Conservation (phyloP, 2,113 vertebrate species). For the Pedetes capensis region DNA sequence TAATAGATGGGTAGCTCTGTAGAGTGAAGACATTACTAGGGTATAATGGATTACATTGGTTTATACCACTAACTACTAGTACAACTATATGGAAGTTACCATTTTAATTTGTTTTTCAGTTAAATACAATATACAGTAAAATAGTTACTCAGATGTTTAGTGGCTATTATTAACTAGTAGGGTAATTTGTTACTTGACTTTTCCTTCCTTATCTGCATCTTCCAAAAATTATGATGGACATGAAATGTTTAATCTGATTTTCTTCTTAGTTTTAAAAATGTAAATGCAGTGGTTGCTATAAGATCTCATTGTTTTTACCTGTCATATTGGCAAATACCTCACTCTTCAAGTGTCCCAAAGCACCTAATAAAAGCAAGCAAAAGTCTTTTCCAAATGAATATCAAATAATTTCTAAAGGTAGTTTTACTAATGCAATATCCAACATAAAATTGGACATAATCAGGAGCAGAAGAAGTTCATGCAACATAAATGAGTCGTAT, state of each 20-base stretch:
- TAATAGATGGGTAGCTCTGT: background rate
- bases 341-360: background rate
- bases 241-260: background rate
- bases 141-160: background rate
- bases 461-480: background rate
- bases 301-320: background rate
- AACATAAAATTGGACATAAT: background rate
- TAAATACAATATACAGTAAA: background rate
- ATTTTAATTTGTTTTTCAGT: background rate
- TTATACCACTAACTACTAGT: background rate
- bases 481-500: background rate
- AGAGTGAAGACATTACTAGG: rapidly evolving
- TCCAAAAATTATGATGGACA: background rate
- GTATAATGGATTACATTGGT: background rate
- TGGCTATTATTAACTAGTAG: background rate
- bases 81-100: background rate
- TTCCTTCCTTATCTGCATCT: background rate
- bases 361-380: background rate
- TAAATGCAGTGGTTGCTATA: background rate
- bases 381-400: background rate
- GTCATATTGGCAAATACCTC: background rate
- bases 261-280: background rate
- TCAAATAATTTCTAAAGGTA: background rate
- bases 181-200: background rate
- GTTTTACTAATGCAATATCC: background rate